Conservation (phyloP, 1,140 invertebrate species). For the Drosophila nebulosa region DNA sequence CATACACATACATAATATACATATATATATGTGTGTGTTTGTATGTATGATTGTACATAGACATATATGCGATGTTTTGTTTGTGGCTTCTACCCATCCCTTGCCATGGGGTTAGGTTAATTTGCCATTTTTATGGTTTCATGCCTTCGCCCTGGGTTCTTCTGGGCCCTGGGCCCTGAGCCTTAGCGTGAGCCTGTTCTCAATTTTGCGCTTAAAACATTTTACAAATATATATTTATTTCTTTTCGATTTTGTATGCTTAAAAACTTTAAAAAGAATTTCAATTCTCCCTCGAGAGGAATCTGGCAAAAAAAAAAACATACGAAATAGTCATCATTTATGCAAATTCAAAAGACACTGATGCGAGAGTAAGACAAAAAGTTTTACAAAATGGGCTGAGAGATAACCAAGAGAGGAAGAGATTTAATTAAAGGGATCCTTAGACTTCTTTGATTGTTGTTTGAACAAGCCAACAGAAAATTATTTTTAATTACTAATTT, state of each 20-base stretch:
- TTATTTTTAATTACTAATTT: too few species aligned
- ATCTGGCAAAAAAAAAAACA: conserved; percentile 14
- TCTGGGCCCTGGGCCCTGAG: conserved; percentile 5
- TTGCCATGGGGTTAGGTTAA: conserved; percentile 50
- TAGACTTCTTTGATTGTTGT: too few species aligned
- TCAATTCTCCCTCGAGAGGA: conserved; percentile 62
- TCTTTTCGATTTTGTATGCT: conserved; percentile 30
- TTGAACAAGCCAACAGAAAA: too few species aligned
- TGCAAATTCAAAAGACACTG: conserved; percentile 62
- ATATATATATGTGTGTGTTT: conserved; percentile 5
- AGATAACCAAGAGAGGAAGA: too few species aligned
- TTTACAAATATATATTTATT: conserved; percentile 19
- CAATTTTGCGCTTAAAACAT: conserved; percentile 17
- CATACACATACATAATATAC: background rate
- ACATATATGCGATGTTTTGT: conserved; percentile 44
- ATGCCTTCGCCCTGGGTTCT: conserved; percentile 48
- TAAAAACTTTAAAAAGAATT: conserved; percentile 58
- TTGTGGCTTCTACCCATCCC: conserved; percentile 66
- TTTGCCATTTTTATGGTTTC: conserved; percentile 80
- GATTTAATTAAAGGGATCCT: too few species aligned
- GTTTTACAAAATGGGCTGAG: too few species aligned
- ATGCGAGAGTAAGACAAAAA: conserved; percentile 47
- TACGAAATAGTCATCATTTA: conserved; percentile 70
- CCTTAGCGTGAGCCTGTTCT: background rate
- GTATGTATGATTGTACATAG: background rate